Base-by-base conservation (phyloP, 2,888 invertebrate species). In the Nycteola revayana region DNA sequence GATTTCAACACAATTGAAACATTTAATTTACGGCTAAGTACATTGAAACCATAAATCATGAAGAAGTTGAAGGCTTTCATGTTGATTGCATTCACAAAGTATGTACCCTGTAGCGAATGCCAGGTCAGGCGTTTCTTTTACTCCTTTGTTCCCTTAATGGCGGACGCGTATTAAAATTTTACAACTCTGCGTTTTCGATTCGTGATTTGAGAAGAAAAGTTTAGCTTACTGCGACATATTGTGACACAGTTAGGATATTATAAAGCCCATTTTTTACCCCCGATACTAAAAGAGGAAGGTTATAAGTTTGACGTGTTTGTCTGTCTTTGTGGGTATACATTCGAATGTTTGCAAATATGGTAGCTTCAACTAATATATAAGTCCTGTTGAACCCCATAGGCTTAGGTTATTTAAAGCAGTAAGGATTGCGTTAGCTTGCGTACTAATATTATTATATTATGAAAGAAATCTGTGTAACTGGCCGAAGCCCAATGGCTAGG, bases 61-160 rank as follows among this genome's bases (percentile, higher is more conserved):
- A 25, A 28, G 38, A 44, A 49, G 42, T 46, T 40, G 47, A 46
- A 56, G 47, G 49, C 58, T 60, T 58, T 60, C 42, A 58, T 41
- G 46, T 50, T 53, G 55, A 59, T 59, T 58, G 42, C 43, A 39
- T 50, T 50, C 36, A 41, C 35, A 41, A 50, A 57, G 42, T 49
- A 41, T 43, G 18, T 48, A 44, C 23, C 25, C 30, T 44, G 36
- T 36, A 24, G 35, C 20, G 44, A 34, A 14, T 25, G 28, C 38
- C 23, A 23, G 38, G 35, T 37, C 41, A 37, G 42, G 25, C 25
- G 1, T 45, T 38, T 50, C 32, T 40, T 41, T 48, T 28, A 25
- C 33, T 38, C 33, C 10, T 25, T 7, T 18, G 5, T 42, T 7
- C 24, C 28, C 25, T 39, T 39, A 41, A 36, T 36, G 11, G 27